phyloP scores from a whole-genome alignment of 2,797 vertebrate genomes.

The Dermochelys coriacea region DNA sequence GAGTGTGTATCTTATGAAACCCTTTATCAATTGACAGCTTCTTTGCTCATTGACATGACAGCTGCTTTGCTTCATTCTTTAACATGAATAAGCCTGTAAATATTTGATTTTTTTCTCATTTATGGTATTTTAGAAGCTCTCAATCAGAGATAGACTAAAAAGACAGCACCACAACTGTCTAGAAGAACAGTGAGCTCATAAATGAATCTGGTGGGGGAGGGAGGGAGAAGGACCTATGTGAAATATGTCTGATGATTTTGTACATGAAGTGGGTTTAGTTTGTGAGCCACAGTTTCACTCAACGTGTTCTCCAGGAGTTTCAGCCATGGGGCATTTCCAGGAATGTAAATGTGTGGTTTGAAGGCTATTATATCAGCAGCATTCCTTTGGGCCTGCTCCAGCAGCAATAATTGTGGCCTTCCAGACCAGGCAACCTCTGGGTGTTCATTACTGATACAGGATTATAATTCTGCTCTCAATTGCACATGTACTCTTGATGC shows the following conservation, averaged over 20 bases:
- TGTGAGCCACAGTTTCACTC: constrained; percentile 26
- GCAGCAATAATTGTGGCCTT: constrained; percentile 46
- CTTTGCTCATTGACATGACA: not conserved
- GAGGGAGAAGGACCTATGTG: not conserved
- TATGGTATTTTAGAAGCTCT: not conserved
- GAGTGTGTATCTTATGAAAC: constrained; percentile 30
- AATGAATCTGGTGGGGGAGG: not conserved
- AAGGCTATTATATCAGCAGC: constrained; percentile 26
- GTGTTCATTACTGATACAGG: constrained; percentile 43
- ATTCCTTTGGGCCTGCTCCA: constrained; percentile 42
- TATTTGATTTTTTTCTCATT: constrained; percentile 9
- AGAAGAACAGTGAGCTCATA: not conserved
- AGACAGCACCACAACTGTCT: not conserved
- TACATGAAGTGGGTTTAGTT: not conserved
- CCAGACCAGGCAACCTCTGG: not conserved
- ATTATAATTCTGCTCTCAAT: not conserved
- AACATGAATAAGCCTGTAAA: not conserved
- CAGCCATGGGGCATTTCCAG: constrained; percentile 24
- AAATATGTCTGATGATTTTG: not conserved
- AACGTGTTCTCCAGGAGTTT: constrained; percentile 30
- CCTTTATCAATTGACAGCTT: constrained; percentile 25
- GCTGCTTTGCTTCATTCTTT: constrained; percentile 10
- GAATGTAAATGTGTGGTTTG: constrained; percentile 52
- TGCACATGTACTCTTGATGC: constrained; percentile 8
- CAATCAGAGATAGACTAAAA: constrained; percentile 26